These are phyloP conservation scores for Silurus aristotelis DNA, from an alignment of 2,797 vertebrate genomes.

Conservation along the genomic window DNA sequence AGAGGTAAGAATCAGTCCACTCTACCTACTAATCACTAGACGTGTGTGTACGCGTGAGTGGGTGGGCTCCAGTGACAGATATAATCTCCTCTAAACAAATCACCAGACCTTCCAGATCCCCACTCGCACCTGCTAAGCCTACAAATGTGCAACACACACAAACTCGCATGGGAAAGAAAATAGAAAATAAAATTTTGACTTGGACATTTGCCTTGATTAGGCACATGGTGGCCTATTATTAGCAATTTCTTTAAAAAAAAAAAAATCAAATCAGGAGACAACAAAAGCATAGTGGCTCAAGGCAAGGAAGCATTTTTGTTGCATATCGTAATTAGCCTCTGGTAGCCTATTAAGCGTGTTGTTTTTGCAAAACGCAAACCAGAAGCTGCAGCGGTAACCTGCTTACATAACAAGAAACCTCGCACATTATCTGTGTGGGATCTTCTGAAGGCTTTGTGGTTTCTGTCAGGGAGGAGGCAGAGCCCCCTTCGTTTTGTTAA, in stretches of 20 bases:
- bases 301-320: slow-evolving; percentile 60
- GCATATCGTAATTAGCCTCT: slow-evolving; percentile 73
- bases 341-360: slow-evolving; percentile 70
- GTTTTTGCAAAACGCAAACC: slow-evolving; percentile 66
- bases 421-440: slow-evolving; percentile 67
- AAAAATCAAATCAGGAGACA: slow-evolving; percentile 58
- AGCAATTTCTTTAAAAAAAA: slow-evolving; percentile 67
- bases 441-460: slow-evolving; percentile 63
- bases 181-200: slow-evolving; percentile 61
- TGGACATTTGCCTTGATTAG: slow-evolving; percentile 64
- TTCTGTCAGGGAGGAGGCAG: slow-evolving; percentile 63
- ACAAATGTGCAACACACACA: slow-evolving; percentile 49
- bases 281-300: slow-evolving; percentile 55
- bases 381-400: slow-evolving; percentile 74
- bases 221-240: slow-evolving; percentile 71
- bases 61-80: slow-evolving; percentile 68
- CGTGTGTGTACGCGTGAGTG: slow-evolving; percentile 49
- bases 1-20: slow-evolving; percentile 71
- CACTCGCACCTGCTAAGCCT: slow-evolving; percentile 71
- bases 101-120: slow-evolving; percentile 69
- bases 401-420: slow-evolving; percentile 71
- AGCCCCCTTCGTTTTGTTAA: slow-evolving; percentile 70
- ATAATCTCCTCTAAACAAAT: slow-evolving; percentile 74
- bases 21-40: slow-evolving; percentile 54
- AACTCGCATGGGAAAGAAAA: slow-evolving; percentile 59